Base-by-base conservation (phyloP, 1,140 invertebrate species). In the Wiebesia pumilae region DNA sequence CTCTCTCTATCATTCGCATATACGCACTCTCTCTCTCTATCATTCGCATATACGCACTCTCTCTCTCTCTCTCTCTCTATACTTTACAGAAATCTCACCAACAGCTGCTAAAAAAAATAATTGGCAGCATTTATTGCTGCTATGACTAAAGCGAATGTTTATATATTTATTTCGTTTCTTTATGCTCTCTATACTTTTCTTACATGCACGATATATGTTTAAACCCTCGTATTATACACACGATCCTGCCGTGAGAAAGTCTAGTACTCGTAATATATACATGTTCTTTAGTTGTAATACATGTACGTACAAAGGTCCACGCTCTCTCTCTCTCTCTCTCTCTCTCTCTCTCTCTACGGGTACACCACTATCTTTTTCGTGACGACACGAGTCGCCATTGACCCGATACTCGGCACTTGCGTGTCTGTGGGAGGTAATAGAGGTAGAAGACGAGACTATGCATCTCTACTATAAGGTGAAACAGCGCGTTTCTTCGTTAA, bases 401-500 rank as follows among this genome's bases (percentile, higher is more conserved):
- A 24, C 35, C 79, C 38, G 79, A 43, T n/a, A 65, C 79, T 40
- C 58, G 35, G 47, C 30, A 27, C 65, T 27, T 77, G 27, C 75
- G 77, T 51, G 27, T 12, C 38, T 78, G 27, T 24, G 77, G 30
- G 43, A 54, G 43, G 2, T 69, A 7, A 47, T 30, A 54, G 79
- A 58, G 47, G 33, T 21, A 54, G 71, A 43, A 35, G 71, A 62
- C 40, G 58, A 78, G 67, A 14, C 19, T 54, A 16, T 16, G 51
- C 51, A 40, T 24, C 40, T 77, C 43, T 35, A 54, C 19, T 73
- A 75, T 43, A 86, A 51, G 67, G 75, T 62, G 40, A 69, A 71
- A 86, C 43, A 27, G 51, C 51, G 69, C 67, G 83, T 81, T 85
- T 80, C 83, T 84, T 87, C 86, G 78, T 87, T 87, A 87, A 84